phyloP scores from a whole-genome alignment of 53 echinoderm and acorn worm genomes.

The Paracentrotus lividus region DNA sequence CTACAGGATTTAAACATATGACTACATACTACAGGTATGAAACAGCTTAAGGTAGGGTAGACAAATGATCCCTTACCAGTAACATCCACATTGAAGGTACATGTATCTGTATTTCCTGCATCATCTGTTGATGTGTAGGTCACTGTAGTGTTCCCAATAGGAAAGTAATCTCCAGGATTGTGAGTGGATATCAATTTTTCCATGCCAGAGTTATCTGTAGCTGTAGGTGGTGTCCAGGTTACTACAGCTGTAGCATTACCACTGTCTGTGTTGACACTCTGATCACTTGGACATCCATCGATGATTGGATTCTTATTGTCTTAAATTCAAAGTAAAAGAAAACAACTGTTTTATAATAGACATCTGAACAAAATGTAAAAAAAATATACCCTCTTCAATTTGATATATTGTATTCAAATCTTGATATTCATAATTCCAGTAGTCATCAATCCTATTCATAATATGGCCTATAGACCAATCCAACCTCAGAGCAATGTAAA shows the following conservation, averaged over 20 bases:
- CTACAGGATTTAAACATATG: too few relatives aligned
- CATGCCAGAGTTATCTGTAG: background rate
- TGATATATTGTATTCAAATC: too few relatives aligned
- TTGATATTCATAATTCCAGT: background rate
- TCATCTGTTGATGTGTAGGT: constrained; percentile 31
- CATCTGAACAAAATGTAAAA: too few relatives aligned
- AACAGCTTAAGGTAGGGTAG: too few relatives aligned
- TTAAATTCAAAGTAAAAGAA: background rate
- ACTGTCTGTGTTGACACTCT: background rate
- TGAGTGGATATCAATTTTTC: background rate
- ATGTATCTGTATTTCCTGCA: constrained; percentile 6
- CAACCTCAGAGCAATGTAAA: background rate
- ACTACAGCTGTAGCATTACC: constrained; percentile 51
- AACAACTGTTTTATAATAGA: too few relatives aligned
- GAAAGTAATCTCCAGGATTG: constrained; percentile 35
- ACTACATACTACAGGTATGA: too few relatives aligned
- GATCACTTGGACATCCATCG: constrained; percentile 11
- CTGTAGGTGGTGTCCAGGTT: constrained; percentile 7
- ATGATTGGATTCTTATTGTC: constrained; percentile 15
- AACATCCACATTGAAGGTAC: constrained; percentile 11
- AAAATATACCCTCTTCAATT: too few relatives aligned
- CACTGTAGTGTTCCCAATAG: constrained; percentile 3
- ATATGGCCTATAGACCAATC: background rate
- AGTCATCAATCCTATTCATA: background rate
- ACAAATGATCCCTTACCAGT: too few relatives aligned